Evolutionary conservation across 2,888 invertebrate genomes (phyloP), one percentile per base, ranked within the genome.

Genomic region (Pseudolycoriella hygida): DNA sequence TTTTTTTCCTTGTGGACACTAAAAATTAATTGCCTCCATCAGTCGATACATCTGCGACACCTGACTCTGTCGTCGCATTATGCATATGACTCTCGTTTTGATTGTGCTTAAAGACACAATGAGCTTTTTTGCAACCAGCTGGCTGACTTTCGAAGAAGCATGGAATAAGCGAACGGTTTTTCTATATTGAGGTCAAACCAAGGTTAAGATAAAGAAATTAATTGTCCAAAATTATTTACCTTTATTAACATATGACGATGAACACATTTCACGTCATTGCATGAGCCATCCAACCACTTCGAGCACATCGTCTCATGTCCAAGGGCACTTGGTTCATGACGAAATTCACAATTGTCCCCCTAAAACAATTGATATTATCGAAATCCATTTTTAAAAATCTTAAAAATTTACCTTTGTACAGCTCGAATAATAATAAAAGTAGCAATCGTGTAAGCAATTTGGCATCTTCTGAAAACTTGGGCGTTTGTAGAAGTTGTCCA

Each of bases 71-170:
- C 25, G 25, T 25, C 25, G 25, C 4, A 4, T 25, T 25, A 8
- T 25, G 25, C 25, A 25, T 25, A 8, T 25, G 5, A 25, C 25
- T 25, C 5, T 25, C 25, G 25, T 25, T 8, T 25, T 8, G 25
- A 6, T 25, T 25, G 25, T 88, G 88, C 66, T 79, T 70, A 60
- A 87, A 89, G 1, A 82, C 78, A 66, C 89, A 89, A 60, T 85
- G 82, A 46, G 80, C 80, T 65, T 87, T 88, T 53, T 77, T 74
- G 61, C 89, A 89, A 2, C 89, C 89, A 10, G 77, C 73, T 0
- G 86, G 84, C 64, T 87, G 86, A 51, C 72, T 76, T 66, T 88
- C 88, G 84, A 85, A 89, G 62, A 83, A 88, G 64, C 89, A 89
- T 2, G 81, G 81, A 57, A 84, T 85, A 51, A 73, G 74, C 4